Conservation (phyloP, 2,888 invertebrate genomes). For the Acheta domesticus region DNA sequence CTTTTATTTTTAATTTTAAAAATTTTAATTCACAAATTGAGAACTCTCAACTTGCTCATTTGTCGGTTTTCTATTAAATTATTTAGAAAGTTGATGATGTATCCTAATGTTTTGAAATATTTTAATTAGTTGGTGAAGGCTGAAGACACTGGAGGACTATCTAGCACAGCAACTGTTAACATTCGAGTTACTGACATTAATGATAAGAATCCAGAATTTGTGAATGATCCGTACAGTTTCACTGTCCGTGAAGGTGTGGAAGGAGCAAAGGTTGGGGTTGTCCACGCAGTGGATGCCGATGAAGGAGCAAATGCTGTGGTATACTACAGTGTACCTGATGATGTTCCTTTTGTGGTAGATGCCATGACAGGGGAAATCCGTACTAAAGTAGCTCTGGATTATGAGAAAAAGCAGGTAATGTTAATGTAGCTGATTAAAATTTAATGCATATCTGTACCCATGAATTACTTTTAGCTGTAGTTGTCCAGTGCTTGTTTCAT, state of each 20-base stretch:
- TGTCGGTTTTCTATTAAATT: not conserved
- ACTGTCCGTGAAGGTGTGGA: slow-evolving; percentile 71
- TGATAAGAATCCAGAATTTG: slow-evolving; percentile 86
- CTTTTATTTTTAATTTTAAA: not conserved
- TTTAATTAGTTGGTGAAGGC: slow-evolving; percentile 68
- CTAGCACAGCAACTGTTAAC: slow-evolving; percentile 79
- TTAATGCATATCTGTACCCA: too few species aligned
- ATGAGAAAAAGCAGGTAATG: slow-evolving; percentile 71
- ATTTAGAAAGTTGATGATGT: not conserved
- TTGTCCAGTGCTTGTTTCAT: too few species aligned
- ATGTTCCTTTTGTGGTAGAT: slow-evolving; percentile 76
- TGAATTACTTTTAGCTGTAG: too few species aligned
- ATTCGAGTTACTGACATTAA: slow-evolving; percentile 88
- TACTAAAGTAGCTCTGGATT: slow-evolving; percentile 73
- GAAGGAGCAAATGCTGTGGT: slow-evolving; percentile 80
- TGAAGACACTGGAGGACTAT: slow-evolving; percentile 78
- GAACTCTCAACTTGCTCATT: not conserved
- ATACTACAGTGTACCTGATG: slow-evolving; percentile 72
- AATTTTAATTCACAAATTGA: slow-evolving; percentile 4
- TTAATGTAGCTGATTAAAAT: slow-evolving; percentile 20
- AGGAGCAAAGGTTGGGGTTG: slow-evolving; percentile 66
- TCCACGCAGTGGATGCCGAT: slow-evolving; percentile 81
- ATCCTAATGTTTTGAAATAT: not conserved
- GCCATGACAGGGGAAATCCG: slow-evolving; percentile 73
- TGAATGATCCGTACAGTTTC: slow-evolving; percentile 75